Percentiles rank a stretch among this genome's conserved stretches.
Evolutionary conservation across 2,113 vertebrate species (phyloP).

Genomic region (Thunnus thynnus): DNA sequence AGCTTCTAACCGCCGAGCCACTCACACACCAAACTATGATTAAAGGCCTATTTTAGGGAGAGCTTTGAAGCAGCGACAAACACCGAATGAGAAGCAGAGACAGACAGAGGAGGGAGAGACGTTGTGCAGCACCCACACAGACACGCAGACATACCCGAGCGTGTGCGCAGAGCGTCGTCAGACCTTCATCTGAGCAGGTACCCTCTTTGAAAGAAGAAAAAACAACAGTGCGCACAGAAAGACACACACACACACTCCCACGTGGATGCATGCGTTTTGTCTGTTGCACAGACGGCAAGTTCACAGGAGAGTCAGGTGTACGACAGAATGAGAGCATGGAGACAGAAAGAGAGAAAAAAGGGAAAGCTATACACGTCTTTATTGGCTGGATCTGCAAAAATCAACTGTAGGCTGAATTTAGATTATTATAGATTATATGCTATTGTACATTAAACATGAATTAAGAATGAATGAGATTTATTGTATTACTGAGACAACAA

Average conservation of each 20-base stretch:
- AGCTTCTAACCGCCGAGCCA: slow-evolving; percentile 78
- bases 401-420: neutral
- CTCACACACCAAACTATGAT: slow-evolving; percentile 84
- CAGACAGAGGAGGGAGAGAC: slow-evolving; percentile 46
- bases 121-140: slow-evolving; percentile 36
- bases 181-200: slow-evolving; percentile 53
- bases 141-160: slow-evolving; percentile 37
- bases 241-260: slow-evolving; percentile 46
- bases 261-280: slow-evolving; percentile 41
- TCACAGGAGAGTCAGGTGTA: slow-evolving; percentile 65
- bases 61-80: slow-evolving; percentile 81
- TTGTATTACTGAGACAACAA: slow-evolving; percentile 31
- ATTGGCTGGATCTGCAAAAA: slow-evolving; percentile 13
- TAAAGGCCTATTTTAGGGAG: slow-evolving; percentile 85
- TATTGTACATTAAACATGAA: neutral
- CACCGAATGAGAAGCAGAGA: slow-evolving; percentile 50
- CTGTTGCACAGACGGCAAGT: slow-evolving; percentile 61
- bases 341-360: slow-evolving; percentile 27
- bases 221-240: slow-evolving; percentile 30
- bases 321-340: slow-evolving; percentile 79
- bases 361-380: slow-evolving; percentile 16
- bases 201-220: slow-evolving; percentile 59
- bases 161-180: slow-evolving; percentile 4
- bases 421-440: slow-evolving; percentile 10
- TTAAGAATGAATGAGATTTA: slow-evolving; percentile 14